These are phyloP conservation scores for Conger conger DNA, from an alignment of 2,113 vertebrate genomes.

Conservation along the genomic window DNA sequence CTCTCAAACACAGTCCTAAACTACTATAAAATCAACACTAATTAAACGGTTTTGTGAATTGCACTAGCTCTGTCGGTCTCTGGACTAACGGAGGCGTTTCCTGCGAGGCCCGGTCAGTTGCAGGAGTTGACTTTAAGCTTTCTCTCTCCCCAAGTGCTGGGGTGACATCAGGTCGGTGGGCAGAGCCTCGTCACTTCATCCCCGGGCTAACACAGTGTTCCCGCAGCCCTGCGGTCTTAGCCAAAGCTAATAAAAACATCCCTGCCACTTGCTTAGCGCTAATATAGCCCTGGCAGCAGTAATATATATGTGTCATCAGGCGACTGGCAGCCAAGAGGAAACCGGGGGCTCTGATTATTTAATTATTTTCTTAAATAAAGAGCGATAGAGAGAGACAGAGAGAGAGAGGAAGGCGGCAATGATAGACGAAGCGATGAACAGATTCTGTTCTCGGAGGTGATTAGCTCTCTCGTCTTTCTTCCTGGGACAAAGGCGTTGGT, in stretches of 20 bases:
- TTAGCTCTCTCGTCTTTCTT: conserved; percentile 25
- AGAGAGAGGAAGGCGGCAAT: neutral
- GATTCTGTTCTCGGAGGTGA: conserved; percentile 21
- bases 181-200: neutral
- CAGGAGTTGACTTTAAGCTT: neutral
- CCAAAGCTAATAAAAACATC: conserved; percentile 17
- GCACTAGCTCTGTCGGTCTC: neutral
- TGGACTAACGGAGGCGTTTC: neutral
- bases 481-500: conserved; percentile 33
- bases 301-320: conserved; percentile 11
- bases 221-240: neutral
- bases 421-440: conserved; percentile 6
- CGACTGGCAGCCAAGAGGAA: conserved; percentile 9
- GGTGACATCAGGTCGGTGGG: neutral
- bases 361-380: conserved; percentile 25
- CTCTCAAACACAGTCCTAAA: neutral
- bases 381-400: neutral
- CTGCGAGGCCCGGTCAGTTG: neutral
- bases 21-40: neutral
- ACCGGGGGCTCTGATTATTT: conserved; percentile 14
- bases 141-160: neutral
- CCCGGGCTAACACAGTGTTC: neutral
- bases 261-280: conserved; percentile 24
- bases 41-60: conserved; percentile 3
- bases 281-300: conserved; percentile 14